Evolutionary conservation across 2,113 vertebrate genomes (phyloP), one percentile per base, ranked within the genome.

Genomic region (Madoqua kirkii): DNA sequence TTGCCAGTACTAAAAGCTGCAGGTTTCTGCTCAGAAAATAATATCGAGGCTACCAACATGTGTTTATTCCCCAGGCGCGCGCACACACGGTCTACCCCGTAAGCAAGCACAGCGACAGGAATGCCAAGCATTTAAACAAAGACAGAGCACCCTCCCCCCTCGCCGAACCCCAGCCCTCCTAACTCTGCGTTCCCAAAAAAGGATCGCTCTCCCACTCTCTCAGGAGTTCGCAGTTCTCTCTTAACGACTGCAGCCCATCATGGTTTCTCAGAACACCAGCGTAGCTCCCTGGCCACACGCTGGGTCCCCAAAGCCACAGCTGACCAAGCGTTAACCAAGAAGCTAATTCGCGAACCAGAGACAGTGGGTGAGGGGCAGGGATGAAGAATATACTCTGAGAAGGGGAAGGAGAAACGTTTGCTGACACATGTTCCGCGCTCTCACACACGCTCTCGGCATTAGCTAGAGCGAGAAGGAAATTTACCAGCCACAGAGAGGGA

Each of bases 1-100:
- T 98, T 98, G 97, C 92, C 96, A 96, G 64, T 97, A 64, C 92
- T 89, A 76, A 89, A 97, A 91, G 83, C 97, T 98, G 97, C 93
- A 91, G 98, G 82, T 96, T 97, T 97, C 95, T 95, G 93, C 78
- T 98, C 67, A 13, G 94, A 98, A 98, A 98, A 97, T 71, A 97
- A 97, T 71, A 91, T 27, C 52, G 15, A 97, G 91, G 94, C 79
- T 97, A 94, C 97, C 97, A 95, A 91, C 95, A 84, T 98, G 98
- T 97, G 95, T 98, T 98, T 95, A 92, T 96, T 98, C 93, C 94
- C 93, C 91, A 86, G 96, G 81, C 90, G 95, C 95, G 93, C 78
- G 59, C 95, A 29, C 96, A 45, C 95, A 52, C 6, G 55, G 81
- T 87, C 64, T 95, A 86, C 17, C 93, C 86, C 9, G 0, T 57